Evolutionary conservation across 2,113 vertebrate species (phyloP).

Genomic region (Rattus rattus): DNA sequence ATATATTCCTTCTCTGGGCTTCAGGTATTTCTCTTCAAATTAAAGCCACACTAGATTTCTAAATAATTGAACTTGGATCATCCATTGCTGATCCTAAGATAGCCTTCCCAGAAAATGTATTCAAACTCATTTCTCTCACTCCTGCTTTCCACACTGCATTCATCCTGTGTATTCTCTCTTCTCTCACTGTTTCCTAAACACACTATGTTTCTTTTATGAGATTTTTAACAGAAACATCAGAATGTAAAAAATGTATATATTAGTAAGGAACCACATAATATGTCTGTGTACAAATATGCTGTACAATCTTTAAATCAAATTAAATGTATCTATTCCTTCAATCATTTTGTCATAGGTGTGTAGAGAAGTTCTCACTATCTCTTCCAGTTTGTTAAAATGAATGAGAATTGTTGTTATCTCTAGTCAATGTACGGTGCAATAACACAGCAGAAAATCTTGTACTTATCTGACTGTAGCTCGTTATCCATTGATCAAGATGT

Average conservation of each 20-base stretch:
- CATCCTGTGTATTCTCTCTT: too few relatives aligned
- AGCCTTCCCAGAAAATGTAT: slow-evolving; percentile 10
- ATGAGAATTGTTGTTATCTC: not conserved
- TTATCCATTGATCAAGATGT: not conserved
- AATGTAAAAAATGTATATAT: not conserved
- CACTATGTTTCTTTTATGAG: not conserved
- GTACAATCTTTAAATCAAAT: not conserved
- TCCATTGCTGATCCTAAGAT: slow-evolving; percentile 40
- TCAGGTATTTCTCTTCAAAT: not conserved
- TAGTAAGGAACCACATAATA: not conserved
- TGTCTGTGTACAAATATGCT: not conserved
- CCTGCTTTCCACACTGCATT: too few relatives aligned
- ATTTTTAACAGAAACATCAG: not conserved
- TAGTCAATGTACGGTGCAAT: not conserved
- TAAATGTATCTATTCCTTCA: not conserved
- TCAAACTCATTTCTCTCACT: not conserved
- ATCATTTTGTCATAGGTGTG: not conserved
- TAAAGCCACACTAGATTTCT: not conserved
- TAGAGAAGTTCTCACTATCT: not conserved
- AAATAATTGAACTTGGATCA: not conserved
- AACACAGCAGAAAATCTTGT: not conserved
- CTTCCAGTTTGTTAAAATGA: not conserved
- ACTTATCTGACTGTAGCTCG: not conserved
- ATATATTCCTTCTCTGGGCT: not conserved
- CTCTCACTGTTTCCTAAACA: not conserved